phyloP scores from a whole-genome alignment of 1,140 invertebrate genomes.

The Oncopeltus fasciatus region DNA sequence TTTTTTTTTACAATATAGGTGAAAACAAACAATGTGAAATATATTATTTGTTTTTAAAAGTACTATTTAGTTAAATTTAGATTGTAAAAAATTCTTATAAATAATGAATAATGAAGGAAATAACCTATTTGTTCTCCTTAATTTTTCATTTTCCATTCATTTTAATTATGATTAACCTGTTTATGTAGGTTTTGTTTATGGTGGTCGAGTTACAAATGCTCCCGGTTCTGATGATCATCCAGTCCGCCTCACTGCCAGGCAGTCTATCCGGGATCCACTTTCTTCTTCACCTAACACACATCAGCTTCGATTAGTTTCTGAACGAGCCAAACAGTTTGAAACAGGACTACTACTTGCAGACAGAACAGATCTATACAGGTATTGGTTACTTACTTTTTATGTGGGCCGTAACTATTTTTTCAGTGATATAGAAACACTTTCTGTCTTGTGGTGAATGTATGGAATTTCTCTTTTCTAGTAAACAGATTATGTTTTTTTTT shows the following conservation, averaged over 20 bases:
- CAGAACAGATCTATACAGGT: conserved; percentile 36
- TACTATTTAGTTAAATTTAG: too few relatives aligned
- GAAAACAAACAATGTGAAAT: too few relatives aligned
- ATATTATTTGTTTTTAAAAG: too few relatives aligned
- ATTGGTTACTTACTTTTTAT: not conserved
- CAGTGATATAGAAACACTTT: too few relatives aligned
- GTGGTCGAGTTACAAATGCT: conserved; percentile 20
- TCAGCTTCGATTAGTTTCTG: conserved; percentile 38
- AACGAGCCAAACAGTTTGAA: conserved; percentile 58
- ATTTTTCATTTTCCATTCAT: not conserved
- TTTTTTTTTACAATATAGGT: too few relatives aligned
- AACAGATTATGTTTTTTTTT: too few relatives aligned
- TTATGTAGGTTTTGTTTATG: conserved; percentile 16
- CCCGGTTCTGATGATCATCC: not conserved
- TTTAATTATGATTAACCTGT: conserved; percentile 1
- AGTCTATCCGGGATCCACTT: not conserved
- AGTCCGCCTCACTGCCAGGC: not conserved
- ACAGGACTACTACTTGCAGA: conserved; percentile 38
- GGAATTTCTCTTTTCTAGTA: too few relatives aligned
- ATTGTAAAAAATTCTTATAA: too few relatives aligned
- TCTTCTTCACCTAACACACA: not conserved
- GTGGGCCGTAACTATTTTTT: too few relatives aligned
- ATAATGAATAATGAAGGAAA: too few relatives aligned
- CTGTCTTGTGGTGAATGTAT: too few relatives aligned
- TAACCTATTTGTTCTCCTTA: too few relatives aligned